These are phyloP conservation scores for Pelochelys cantorii DNA, from an alignment of 2,797 vertebrate species.

Conservation along the genomic window DNA sequence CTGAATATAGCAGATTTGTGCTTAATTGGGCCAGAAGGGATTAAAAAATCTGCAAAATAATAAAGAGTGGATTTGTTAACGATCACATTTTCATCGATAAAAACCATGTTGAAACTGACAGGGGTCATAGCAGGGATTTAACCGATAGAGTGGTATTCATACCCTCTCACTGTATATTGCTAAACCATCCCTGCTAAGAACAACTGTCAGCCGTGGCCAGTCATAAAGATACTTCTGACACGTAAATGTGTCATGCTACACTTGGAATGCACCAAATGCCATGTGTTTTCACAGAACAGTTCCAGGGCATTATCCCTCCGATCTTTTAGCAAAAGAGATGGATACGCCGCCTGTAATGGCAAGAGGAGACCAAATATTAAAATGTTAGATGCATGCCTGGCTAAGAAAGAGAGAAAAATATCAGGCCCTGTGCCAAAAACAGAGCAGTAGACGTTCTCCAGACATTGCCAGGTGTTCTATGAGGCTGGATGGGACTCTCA, in stretches of 20 bases:
- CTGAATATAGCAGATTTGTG: background rate
- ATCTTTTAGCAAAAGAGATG: background rate
- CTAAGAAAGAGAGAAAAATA: background rate
- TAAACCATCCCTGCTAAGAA: background rate
- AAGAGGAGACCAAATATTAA: background rate
- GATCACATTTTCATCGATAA: background rate
- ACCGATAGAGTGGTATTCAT: background rate
- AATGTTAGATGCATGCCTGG: background rate
- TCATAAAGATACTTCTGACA: background rate
- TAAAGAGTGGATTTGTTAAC: background rate
- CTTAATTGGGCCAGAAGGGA: background rate
- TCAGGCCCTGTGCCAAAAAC: background rate
- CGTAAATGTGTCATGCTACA: background rate
- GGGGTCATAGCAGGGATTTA: background rate
- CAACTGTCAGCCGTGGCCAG: background rate
- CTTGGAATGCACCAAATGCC: background rate
- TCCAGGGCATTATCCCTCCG: background rate
- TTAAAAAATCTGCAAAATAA: background rate
- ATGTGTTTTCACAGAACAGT: background rate
- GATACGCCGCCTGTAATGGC: rapidly evolving
- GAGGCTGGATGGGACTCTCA: conserved; percentile 11
- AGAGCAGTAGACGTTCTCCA: background rate
- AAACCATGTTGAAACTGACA: background rate
- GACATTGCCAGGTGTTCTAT: background rate
- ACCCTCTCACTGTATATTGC: background rate